Conservation (phyloP, 2,797 vertebrate genomes). For the Myoxocephalus aenaeus region DNA sequence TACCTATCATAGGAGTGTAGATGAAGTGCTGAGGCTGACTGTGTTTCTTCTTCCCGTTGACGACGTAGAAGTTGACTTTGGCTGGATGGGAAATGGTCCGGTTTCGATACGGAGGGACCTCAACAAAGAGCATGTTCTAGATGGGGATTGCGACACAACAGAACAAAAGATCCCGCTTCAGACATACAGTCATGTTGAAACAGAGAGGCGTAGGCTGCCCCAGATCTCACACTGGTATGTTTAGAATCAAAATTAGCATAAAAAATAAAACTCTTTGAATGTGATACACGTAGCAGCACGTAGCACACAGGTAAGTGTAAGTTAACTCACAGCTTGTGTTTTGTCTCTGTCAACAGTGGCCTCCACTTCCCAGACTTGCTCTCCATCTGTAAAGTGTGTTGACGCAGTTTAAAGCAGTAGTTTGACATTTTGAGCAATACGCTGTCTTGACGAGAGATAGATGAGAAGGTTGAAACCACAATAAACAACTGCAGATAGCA, state of each 20-base stretch:
- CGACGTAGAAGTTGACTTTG: conserved; percentile 95
- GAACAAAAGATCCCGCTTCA: not conserved
- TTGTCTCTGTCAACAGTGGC: conserved; percentile 95
- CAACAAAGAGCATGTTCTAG: conserved; percentile 95
- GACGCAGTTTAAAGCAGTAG: not conserved
- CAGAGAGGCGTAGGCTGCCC: not conserved
- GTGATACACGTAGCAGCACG: not conserved
- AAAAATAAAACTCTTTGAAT: not conserved
- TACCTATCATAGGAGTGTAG: conserved; percentile 86
- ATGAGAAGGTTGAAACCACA: not conserved
- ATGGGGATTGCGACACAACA: conserved; percentile 4
- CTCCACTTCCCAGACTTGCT: conserved; percentile 96
- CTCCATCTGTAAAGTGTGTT: conserved; percentile 86
- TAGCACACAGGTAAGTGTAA: not conserved
- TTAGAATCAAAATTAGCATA: not conserved
- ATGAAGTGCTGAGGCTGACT: conserved; percentile 96
- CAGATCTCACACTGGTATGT: not conserved
- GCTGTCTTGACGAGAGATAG: not conserved
- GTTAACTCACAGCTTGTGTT: conserved; percentile 92
- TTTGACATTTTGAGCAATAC: not conserved
- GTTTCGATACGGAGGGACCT: conserved; percentile 93
- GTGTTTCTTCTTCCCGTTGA: conserved; percentile 94
- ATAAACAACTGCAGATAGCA: not conserved
- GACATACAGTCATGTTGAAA: not conserved
- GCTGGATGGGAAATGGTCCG: conserved; percentile 85